Evolutionary conservation across 2,888 invertebrate species (phyloP), one percentile per base, ranked within the genome.

Genomic region (Bugula neritina): DNA sequence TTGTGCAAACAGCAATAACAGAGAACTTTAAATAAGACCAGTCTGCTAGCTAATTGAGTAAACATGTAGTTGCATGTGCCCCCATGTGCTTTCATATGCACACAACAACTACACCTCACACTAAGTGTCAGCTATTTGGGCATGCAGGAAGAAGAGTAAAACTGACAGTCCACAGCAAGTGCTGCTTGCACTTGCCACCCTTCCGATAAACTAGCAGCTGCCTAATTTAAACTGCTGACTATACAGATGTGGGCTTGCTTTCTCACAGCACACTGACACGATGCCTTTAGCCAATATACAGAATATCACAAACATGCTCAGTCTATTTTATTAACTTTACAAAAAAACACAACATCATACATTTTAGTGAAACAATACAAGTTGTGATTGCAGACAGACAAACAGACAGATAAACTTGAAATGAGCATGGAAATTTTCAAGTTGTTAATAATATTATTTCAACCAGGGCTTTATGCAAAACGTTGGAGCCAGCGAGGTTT

Each of bases 1-100:
- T 63, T 63, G 63, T 63, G 63, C 63, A 63, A 63, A 63, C 63
- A 63, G 21, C 29, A 29, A 25, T 63, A 63, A 63, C 63, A 63
- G 29, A 27, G 25, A 2, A 27, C 2, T 31, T 27, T 63, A 63
- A 63, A 27, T 63, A 63, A 63, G 63, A 63, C 63, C 63, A 63
- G 21, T 13, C 63, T 5, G 57, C 3, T 13, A 13, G 63, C 63
- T 63, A 63, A 63, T 63, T 63, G 63, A 27, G 13, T 63, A 34
- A 13, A 34, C 63, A 43, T 43, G 43, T 43, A 43, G 43, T 43
- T 43, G 43, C 43, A 63, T 34, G 34, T 63, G 63, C 63, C 27
- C 63, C 34, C 31, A 34, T 31, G 27, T 21, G 63, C 34, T 21
- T 31, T 63, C 31, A 23, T 55, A 55, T 55, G n/a, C n/a, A n/a